Percentiles rank a stretch among this genome's conserved stretches.
Evolutionary conservation across 2,113 vertebrate genomes (phyloP).

Genomic region (Spilogale gracilis): DNA sequence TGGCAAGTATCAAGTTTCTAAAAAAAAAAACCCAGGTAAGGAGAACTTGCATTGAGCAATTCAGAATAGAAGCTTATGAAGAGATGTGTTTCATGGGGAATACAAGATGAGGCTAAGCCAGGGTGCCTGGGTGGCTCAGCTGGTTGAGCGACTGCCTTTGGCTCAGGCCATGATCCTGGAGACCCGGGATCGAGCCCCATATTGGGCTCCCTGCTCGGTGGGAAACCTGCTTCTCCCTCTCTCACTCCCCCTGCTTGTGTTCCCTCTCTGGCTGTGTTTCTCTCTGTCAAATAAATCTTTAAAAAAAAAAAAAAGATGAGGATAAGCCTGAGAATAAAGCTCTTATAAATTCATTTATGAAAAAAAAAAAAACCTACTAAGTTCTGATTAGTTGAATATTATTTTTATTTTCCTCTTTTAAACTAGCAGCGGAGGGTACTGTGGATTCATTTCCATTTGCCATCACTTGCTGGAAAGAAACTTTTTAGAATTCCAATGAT

Average conservation of each 20-base stretch:
- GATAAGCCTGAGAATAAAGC: not conserved
- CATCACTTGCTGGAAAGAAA: not conserved
- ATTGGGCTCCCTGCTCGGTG: too few species aligned
- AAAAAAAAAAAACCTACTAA: not conserved
- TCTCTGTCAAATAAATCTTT: too few species aligned
- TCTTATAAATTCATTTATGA: not conserved
- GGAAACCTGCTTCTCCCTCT: too few species aligned
- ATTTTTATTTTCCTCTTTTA: constrained; percentile 52
- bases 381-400: not conserved
- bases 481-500: not conserved
- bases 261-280: too few species aligned
- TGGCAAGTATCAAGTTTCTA: not conserved
- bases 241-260: too few species aligned
- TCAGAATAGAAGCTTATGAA: constrained; percentile 16
- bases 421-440: not conserved
- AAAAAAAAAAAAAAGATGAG: not conserved
- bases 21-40: constrained; percentile 19
- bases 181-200: too few species aligned
- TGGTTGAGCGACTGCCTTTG: too few species aligned
- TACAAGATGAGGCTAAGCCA: not conserved
- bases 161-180: too few species aligned
- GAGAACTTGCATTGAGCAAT: constrained; percentile 24
- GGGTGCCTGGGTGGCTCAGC: too few species aligned
- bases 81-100: not conserved
- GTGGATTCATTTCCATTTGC: not conserved